These are phyloP conservation scores for Tribolium freemani DNA, from an alignment of 2,888 invertebrate genomes.

Conservation along the genomic window DNA sequence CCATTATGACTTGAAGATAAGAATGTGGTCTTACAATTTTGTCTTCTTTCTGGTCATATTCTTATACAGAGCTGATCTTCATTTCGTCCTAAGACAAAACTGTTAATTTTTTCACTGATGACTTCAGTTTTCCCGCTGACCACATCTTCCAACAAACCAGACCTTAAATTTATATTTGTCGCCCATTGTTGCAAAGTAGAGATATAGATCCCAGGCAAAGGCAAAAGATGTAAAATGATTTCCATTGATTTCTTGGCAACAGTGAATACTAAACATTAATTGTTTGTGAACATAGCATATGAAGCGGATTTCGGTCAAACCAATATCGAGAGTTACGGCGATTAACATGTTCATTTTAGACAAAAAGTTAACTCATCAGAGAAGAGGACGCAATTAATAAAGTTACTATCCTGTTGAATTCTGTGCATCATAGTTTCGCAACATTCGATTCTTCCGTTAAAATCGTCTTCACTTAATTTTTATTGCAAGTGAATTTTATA, in stretches of 20 bases:
- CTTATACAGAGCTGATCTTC: background rate
- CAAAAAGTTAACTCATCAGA: background rate
- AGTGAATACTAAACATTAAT: background rate
- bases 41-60: background rate
- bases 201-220: constrained; percentile 48
- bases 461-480: background rate
- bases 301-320: background rate
- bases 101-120: background rate
- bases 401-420: too few relatives aligned
- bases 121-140: background rate
- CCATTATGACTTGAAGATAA: background rate
- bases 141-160: background rate
- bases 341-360: background rate
- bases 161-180: constrained; percentile 27
- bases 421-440: background rate
- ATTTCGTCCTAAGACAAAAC: background rate
- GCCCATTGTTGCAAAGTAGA: constrained; percentile 51
- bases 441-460: background rate
- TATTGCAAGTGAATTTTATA: background rate
- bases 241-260: background rate
- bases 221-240: constrained; percentile 17
- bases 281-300: background rate
- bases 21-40: background rate
- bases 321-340: background rate
- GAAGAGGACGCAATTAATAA: background rate